A percentile compares a stretch with the other conserved stretches of the same genome.
These are phyloP conservation scores for Danio kyathit DNA, from an alignment of 2,797 vertebrate species.

Conservation along the genomic window DNA sequence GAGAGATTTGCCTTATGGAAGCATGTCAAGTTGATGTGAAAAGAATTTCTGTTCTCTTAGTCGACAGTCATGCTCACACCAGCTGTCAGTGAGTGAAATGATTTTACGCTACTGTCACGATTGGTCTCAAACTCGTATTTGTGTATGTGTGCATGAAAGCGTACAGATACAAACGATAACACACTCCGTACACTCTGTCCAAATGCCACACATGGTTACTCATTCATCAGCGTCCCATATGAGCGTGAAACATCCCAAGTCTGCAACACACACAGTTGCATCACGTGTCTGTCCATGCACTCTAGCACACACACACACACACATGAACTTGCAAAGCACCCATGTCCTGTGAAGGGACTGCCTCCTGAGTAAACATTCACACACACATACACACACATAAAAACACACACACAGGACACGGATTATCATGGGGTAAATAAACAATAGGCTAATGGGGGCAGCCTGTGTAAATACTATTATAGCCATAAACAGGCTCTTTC, in stretches of 20 bases:
- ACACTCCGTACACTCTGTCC: slow-evolving; percentile 27
- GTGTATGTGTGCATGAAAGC: slow-evolving; percentile 13
- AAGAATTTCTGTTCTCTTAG: neutral
- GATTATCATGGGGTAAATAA: slow-evolving; percentile 34
- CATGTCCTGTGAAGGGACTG: neutral
- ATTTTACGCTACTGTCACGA: slow-evolving; percentile 34
- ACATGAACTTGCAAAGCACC: slow-evolving; percentile 23
- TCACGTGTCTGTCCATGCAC: neutral
- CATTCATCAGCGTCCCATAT: slow-evolving; percentile 27
- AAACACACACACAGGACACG: neutral
- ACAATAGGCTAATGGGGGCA: slow-evolving; percentile 32
- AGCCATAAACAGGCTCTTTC: slow-evolving; percentile 27
- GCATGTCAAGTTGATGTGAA: neutral
- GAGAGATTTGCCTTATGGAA: neutral
- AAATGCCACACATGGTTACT: slow-evolving; percentile 41
- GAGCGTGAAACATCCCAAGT: neutral
- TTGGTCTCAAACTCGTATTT: slow-evolving; percentile 14
- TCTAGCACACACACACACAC: neutral
- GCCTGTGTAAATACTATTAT: slow-evolving; percentile 35
- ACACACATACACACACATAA: neutral
- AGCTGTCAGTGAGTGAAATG: slow-evolving; percentile 32
- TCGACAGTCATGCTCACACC: slow-evolving; percentile 8
- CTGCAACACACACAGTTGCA: neutral
- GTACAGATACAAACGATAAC: slow-evolving; percentile 3
- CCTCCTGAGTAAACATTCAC: slow-evolving; percentile 39